Evolutionary conservation across 2,888 invertebrate species (phyloP), one percentile per base, ranked within the genome.

Genomic region (Ochlodes sylvanus): DNA sequence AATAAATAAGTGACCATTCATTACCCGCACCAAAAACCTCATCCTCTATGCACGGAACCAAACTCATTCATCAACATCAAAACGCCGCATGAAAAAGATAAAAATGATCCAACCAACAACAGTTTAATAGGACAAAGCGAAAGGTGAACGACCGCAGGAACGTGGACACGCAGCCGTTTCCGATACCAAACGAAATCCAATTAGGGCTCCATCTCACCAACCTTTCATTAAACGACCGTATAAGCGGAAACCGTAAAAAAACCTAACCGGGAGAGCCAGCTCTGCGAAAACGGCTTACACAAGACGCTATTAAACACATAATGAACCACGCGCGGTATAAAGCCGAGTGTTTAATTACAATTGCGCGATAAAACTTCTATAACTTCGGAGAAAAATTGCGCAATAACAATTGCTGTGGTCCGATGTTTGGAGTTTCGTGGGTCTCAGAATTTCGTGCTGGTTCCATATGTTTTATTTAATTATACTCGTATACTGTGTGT

Each of bases 171-270:
- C 77, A 76, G 78, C 79, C 81, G 81, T 82, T 85, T 83, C 84
- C 85, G 84, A 87, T 85, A 87, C 89, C 84, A 86, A 88, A 86
- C 85, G 82, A 85, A 86, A 88, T 89, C 89, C 91, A 90, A 90
- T 90, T 90, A 90, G 83, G 84, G 80, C 81, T 82, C 83, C 85
- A 87, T 85, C 86, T 85, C 84, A 79, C 75, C 78, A 78, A 56
- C 82, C 82, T 86, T 88, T 87, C 85, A 88, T 87, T 88, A 86
- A 82, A 79, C 77, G 81, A 74, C 79, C 84, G 81, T 84, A 84
- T 83, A 80, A 82, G 78, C 82, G 79, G 82, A 83, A 82, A 80
- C 78, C 78, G 79, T 81, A 77, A 81, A 82, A 81, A 78, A 75
- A 77, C 77, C 78, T 73, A 79, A 78, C 79, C 79, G 76, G 78